Conservation (phyloP, 2,888 invertebrate species). For the Aphrophora alni region DNA sequence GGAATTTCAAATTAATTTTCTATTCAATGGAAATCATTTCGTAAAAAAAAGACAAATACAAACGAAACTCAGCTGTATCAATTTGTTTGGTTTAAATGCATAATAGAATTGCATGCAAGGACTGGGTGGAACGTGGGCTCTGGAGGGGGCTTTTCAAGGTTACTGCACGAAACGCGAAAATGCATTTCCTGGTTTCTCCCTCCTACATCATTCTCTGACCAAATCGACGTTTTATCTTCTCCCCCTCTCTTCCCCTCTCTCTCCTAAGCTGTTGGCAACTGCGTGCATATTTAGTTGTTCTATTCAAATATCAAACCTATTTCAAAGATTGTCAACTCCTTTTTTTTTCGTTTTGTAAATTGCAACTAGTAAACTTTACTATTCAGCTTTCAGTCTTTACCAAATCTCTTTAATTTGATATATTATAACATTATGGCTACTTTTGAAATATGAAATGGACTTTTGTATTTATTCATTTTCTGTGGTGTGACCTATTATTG, state of each 20-base stretch:
- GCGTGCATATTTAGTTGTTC: not conserved
- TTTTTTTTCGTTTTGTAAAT: no score
- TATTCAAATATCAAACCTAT: not conserved
- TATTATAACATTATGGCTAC: no score
- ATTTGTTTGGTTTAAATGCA: not conserved
- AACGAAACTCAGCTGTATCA: not conserved
- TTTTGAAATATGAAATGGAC: no score
- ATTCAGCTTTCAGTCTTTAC: no score
- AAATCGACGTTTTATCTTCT: conserved; percentile 1
- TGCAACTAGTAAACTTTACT: no score
- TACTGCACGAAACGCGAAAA: conserved; percentile 9
- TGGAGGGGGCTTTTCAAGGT: conserved; percentile 9
- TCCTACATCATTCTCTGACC: conserved; percentile 5
- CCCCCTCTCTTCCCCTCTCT: not conserved
- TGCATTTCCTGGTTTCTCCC: conserved; percentile 9
- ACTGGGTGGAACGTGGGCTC: not conserved
- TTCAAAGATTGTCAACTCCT: no score
- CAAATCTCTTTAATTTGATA: no score
- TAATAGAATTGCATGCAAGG: not conserved
- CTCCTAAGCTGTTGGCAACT: not conserved
- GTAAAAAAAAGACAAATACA: not conserved
- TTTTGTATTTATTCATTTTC: no score
- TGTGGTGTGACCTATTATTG: no score
- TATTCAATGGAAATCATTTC: not conserved
- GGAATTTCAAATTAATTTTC: conserved; percentile 2